A percentile compares a stretch with the other conserved stretches of the same genome.
Conservation (phyloP, 2,113 vertebrate species). For the Chaetops frenatus region DNA sequence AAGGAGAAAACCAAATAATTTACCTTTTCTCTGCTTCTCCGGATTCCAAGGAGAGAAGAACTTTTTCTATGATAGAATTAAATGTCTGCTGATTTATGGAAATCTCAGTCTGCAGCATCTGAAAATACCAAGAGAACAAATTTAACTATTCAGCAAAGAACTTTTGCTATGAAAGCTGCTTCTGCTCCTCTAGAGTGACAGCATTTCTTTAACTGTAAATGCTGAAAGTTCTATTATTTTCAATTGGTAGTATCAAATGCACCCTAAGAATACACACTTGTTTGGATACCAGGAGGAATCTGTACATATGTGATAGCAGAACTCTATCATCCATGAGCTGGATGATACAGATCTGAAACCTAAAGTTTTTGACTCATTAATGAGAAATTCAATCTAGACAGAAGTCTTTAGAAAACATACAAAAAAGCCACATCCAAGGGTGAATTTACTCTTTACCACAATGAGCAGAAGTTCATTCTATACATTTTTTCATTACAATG, state of each 20-base stretch:
- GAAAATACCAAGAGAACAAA: not conserved
- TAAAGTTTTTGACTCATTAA: not conserved
- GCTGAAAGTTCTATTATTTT: not conserved
- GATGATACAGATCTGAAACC: not conserved
- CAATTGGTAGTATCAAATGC: not conserved
- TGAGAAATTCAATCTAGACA: not conserved
- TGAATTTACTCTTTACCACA: not conserved
- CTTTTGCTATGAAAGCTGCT: not conserved
- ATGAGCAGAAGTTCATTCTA: not conserved
- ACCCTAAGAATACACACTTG: not conserved
- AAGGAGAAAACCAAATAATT: not conserved
- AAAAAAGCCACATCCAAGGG: not conserved
- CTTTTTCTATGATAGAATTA: conserved; percentile 78
- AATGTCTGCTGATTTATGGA: conserved; percentile 83
- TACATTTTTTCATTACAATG: not conserved
- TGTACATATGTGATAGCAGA: not conserved
- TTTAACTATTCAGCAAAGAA: not conserved
- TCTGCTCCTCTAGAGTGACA: not conserved
- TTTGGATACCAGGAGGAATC: not conserved
- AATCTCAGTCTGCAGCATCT: conserved; percentile 88
- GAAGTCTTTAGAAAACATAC: not conserved
- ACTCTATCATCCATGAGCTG: not conserved
- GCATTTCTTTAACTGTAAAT: not conserved
- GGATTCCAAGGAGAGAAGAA: conserved; percentile 78
- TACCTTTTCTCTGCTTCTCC: conserved; percentile 84